A percentile compares a stretch with the other conserved stretches of the same genome.
Conservation (phyloP, 1,140 invertebrate genomes). For the Hylaeus volcanicus region DNA sequence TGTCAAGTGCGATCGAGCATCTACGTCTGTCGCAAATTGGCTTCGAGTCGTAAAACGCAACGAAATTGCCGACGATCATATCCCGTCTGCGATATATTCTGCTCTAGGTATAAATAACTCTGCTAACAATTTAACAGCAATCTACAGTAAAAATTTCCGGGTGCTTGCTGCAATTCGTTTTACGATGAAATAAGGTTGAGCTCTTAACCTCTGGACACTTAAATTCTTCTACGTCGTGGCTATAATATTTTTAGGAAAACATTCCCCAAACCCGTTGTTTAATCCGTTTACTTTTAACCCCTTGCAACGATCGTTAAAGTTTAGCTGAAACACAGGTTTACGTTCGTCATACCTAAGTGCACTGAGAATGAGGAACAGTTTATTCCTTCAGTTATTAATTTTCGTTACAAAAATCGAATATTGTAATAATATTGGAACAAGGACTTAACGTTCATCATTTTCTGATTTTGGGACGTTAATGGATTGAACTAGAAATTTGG, state of each 20-base stretch:
- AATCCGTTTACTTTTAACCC: neutral
- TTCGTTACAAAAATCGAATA: too few species aligned
- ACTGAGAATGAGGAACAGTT: neutral
- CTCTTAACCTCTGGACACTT: neutral
- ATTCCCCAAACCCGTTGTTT: neutral
- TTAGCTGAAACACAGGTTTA: neutral
- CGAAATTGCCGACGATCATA: neutral
- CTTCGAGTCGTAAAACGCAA: neutral
- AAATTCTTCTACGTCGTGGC: neutral
- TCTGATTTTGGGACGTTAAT: too few species aligned
- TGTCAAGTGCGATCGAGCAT: neutral
- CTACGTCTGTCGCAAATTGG: neutral
- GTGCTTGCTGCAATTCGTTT: neutral
- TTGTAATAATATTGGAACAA: too few species aligned
- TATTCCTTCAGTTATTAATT: neutral
- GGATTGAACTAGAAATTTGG: too few species aligned
- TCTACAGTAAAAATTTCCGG: neutral
- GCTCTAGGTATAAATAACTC: neutral
- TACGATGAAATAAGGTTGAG: neutral
- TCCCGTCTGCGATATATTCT: neutral
- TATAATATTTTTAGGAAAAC: neutral
- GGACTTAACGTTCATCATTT: too few species aligned
- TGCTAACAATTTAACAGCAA: neutral
- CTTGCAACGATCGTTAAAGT: too few species aligned
- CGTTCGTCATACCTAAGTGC: too few species aligned